Percentiles rank a stretch among this genome's conserved stretches.
These are phyloP conservation scores for Staurois parvus DNA, from an alignment of 2,797 vertebrate species.

Conservation along the genomic window DNA sequence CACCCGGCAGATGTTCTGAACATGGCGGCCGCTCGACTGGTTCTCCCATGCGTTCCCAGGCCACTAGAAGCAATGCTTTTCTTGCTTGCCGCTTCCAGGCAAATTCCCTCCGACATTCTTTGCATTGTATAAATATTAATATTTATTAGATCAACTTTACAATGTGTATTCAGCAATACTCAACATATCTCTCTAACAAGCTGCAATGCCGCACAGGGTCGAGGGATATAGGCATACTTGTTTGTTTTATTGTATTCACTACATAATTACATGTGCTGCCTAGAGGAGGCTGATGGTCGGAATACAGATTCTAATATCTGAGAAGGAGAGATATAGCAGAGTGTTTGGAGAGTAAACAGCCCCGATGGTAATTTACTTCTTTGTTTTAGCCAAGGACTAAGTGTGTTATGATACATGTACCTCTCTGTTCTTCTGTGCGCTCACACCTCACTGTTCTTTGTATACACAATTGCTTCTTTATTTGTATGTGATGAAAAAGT, in stretches of 20 bases:
- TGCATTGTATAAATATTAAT: constrained; percentile 26
- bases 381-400: no score
- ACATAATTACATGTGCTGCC: constrained; percentile 6
- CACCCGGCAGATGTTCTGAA: constrained; percentile 62
- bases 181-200: constrained; percentile 11
- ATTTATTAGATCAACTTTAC: background rate
- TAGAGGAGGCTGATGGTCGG: background rate
- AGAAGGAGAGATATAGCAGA: background rate
- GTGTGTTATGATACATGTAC: no score
- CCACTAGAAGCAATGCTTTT: background rate
- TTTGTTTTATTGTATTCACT: constrained; percentile 3
- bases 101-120: constrained; percentile 23
- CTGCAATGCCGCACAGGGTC: background rate
- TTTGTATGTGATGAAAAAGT: no score
- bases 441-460: no score
- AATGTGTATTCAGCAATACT: background rate
- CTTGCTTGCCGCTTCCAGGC: background rate
- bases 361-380: background rate
- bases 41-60: background rate
- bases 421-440: no score
- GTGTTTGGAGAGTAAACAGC: background rate
- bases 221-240: background rate
- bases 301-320: constrained; percentile 4
- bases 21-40: background rate
- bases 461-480: no score